phyloP scores from a whole-genome alignment of 2,113 vertebrate genomes.

The Raphicerus campestris region DNA sequence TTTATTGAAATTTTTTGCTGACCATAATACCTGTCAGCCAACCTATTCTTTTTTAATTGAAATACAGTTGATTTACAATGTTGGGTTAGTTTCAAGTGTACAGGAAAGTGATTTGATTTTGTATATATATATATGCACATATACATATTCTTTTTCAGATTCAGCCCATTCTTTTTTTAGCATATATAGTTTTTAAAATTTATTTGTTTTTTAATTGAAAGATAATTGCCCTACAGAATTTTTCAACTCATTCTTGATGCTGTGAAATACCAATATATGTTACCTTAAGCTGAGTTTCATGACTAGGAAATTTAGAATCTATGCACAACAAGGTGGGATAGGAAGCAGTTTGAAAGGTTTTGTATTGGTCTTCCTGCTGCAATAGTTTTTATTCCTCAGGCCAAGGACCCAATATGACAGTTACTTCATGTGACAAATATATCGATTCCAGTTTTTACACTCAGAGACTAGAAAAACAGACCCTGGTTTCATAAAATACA shows the following conservation, averaged over 20 bases:
- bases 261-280: background rate
- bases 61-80: background rate
- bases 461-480: background rate
- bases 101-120: background rate
- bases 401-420: background rate
- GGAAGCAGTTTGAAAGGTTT: background rate
- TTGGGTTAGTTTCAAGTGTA: background rate
- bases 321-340: background rate
- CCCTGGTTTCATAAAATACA: background rate
- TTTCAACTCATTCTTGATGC: background rate
- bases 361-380: background rate
- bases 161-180: background rate
- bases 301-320: background rate
- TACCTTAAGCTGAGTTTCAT: background rate
- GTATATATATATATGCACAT: background rate
- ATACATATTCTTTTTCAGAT: background rate
- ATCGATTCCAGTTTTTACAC: background rate
- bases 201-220: background rate
- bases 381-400: background rate
- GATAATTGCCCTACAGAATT: background rate
- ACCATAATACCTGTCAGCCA: background rate
- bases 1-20: background rate
- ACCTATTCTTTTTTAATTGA: background rate
- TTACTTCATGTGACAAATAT: background rate
- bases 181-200: background rate